Percentiles rank a stretch among this genome's conserved stretches.
phyloP scores from a whole-genome alignment of 35 echinoderm and acorn worm genomes.

The Apostichopus parvimensis region DNA sequence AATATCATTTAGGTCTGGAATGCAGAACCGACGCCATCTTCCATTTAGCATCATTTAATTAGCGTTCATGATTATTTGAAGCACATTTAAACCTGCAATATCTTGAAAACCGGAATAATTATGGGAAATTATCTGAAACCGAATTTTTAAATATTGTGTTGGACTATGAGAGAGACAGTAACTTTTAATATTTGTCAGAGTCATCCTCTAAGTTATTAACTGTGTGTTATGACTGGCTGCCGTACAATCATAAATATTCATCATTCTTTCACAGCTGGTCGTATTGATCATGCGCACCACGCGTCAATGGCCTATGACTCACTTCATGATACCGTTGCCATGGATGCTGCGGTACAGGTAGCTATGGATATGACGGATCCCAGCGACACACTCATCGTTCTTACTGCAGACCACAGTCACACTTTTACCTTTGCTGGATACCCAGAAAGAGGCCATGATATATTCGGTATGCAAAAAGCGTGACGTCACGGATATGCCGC shows the following conservation, averaged over 20 bases:
- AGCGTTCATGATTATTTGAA: too few relatives aligned
- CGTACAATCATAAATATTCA: not conserved
- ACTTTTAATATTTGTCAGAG: too few relatives aligned
- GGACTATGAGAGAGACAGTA: too few relatives aligned
- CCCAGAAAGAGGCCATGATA: slow-evolving; percentile 67
- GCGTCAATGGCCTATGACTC: slow-evolving; percentile 53
- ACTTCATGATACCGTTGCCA: slow-evolving; percentile 62
- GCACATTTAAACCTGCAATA: too few relatives aligned
- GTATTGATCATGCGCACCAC: slow-evolving; percentile 85
- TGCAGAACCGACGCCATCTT: too few relatives aligned
- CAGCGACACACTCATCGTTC: slow-evolving; percentile 84
- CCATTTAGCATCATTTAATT: too few relatives aligned
- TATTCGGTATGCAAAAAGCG: slow-evolving; percentile 68
- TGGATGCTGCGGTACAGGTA: slow-evolving; percentile 72
- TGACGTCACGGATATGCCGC: not conserved
- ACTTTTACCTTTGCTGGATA: slow-evolving; percentile 38
- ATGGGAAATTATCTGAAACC: too few relatives aligned
- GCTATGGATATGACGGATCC: slow-evolving; percentile 73
- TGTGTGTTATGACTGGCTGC: not conserved
- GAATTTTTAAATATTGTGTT: too few relatives aligned
- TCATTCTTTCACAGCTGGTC: slow-evolving; percentile 54
- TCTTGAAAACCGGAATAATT: too few relatives aligned
- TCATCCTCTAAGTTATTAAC: too few relatives aligned
- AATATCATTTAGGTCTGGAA: too few relatives aligned
- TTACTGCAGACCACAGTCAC: slow-evolving; percentile 94